Evolutionary conservation across 2,888 invertebrate species (phyloP).

Genomic region (Sabatieria punctata): DNA sequence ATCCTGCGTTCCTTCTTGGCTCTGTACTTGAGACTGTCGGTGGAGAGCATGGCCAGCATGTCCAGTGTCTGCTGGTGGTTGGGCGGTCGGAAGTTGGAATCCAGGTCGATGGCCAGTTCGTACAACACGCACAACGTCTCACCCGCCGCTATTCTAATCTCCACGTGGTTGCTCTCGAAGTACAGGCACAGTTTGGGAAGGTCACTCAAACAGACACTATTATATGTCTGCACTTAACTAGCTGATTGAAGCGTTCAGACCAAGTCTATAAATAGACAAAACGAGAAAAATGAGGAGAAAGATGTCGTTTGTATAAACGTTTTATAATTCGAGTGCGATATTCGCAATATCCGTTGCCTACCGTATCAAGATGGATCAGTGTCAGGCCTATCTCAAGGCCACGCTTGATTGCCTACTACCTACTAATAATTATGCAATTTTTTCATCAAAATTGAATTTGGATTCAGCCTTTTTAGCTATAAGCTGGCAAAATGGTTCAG

Average conservation of each 20-base stretch:
- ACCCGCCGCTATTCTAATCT: slow-evolving; percentile 61
- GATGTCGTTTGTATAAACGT: too few species aligned
- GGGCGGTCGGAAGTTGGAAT: slow-evolving; percentile 32
- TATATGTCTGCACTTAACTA: background rate
- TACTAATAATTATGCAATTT: too few species aligned
- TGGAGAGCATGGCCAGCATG: slow-evolving; percentile 58
- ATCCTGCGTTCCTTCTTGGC: slow-evolving; percentile 85
- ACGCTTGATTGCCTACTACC: too few species aligned
- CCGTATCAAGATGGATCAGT: too few species aligned
- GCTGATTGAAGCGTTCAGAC: background rate
- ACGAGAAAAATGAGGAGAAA: too few species aligned
- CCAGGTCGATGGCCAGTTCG: slow-evolving; percentile 42
- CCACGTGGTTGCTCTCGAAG: slow-evolving; percentile 55
- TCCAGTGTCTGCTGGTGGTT: slow-evolving; percentile 43
- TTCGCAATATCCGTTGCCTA: too few species aligned
- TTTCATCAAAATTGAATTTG: too few species aligned
- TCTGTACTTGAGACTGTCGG: slow-evolving; percentile 80
- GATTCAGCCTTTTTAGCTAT: too few species aligned
- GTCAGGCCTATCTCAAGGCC: too few species aligned
- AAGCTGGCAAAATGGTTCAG: too few species aligned
- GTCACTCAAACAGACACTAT: slow-evolving; percentile 37
- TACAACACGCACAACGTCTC: slow-evolving; percentile 62
- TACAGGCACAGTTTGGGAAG: slow-evolving; percentile 52
- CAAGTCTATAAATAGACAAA: background rate
- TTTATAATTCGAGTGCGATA: too few species aligned